phyloP scores from a whole-genome alignment of 2,888 invertebrate genomes.

The Steinernema hermaphroditum region DNA sequence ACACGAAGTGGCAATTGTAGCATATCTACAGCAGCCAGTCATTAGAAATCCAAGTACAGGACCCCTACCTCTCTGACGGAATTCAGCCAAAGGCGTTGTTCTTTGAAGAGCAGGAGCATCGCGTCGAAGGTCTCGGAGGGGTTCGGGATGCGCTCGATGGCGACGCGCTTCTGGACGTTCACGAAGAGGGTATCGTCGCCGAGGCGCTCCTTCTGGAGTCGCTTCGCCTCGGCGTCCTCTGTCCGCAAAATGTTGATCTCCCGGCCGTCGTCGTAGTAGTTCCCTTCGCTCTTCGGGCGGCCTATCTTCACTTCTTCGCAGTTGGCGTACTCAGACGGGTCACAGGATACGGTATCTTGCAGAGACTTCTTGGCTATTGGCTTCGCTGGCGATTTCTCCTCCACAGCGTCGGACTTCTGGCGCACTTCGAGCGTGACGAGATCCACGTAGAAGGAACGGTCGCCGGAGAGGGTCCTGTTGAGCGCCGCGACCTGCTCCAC shows the following conservation, averaged over 20 bases:
- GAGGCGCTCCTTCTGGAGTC: background rate
- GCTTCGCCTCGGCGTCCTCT: background rate
- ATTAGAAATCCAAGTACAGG: too few relatives aligned
- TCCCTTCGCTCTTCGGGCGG: background rate
- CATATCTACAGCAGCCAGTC: background rate
- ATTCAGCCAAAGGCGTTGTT: background rate
- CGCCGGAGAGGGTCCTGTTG: background rate
- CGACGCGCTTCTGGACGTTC: background rate
- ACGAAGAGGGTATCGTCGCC: background rate
- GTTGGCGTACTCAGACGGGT: background rate
- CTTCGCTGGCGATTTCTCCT: background rate
- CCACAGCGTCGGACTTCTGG: background rate
- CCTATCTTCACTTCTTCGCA: background rate
- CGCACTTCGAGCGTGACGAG: constrained; percentile 7
- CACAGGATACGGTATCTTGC: background rate
- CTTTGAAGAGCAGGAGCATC: constrained; percentile 4
- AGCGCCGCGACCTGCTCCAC: background rate
- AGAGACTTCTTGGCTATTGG: background rate
- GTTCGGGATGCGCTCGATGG: background rate
- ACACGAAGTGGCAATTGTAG: background rate
- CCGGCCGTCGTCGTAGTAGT: background rate
- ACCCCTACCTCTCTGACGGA: background rate
- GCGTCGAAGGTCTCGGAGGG: background rate
- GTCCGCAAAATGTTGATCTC: background rate
- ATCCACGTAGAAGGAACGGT: background rate